Percentiles rank a stretch among this genome's conserved stretches.
phyloP scores from a whole-genome alignment of 2,113 vertebrate genomes.

The Cardinalis cardinalis region DNA sequence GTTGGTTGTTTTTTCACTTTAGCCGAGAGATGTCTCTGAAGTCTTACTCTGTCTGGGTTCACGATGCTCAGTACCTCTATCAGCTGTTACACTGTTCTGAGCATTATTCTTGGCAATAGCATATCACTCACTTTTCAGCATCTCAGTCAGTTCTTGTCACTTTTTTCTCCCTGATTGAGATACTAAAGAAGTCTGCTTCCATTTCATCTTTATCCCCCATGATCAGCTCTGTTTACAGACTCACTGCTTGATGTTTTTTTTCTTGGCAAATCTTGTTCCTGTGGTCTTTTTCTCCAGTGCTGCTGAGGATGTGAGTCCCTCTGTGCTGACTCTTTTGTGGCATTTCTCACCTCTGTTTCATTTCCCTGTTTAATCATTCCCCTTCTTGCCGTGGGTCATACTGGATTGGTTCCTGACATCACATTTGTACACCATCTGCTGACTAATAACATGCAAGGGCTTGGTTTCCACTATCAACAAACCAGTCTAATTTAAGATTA shows the following conservation, averaged over 20 bases:
- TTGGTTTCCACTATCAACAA: slow-evolving; percentile 25
- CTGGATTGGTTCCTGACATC: slow-evolving; percentile 18
- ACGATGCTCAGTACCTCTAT: not conserved
- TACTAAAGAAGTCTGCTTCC: slow-evolving; percentile 37
- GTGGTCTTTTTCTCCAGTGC: not conserved
- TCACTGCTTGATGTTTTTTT: not conserved
- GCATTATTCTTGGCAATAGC: slow-evolving; percentile 44
- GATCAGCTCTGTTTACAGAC: slow-evolving; percentile 46
- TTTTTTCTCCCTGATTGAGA: slow-evolving; percentile 36
- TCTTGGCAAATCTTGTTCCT: not conserved
- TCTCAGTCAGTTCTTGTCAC: slow-evolving; percentile 47
- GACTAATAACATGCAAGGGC: not conserved
- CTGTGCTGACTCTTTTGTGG: not conserved
- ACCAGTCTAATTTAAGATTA: not conserved
- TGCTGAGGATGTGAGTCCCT: not conserved
- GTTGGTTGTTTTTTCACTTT: slow-evolving; percentile 19
- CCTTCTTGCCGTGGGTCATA: not conserved
- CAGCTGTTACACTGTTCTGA: slow-evolving; percentile 38
- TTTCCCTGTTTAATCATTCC: slow-evolving; percentile 42
- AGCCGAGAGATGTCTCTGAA: slow-evolving; percentile 33
- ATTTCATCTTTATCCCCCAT: slow-evolving; percentile 26
- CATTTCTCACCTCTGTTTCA: not conserved
- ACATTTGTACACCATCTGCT: slow-evolving; percentile 45
- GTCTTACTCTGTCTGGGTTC: slow-evolving; percentile 14
- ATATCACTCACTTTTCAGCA: slow-evolving; percentile 31